These are phyloP conservation scores for Drosophila takahashii DNA, from an alignment of 1,140 invertebrate genomes.

Conservation along the genomic window DNA sequence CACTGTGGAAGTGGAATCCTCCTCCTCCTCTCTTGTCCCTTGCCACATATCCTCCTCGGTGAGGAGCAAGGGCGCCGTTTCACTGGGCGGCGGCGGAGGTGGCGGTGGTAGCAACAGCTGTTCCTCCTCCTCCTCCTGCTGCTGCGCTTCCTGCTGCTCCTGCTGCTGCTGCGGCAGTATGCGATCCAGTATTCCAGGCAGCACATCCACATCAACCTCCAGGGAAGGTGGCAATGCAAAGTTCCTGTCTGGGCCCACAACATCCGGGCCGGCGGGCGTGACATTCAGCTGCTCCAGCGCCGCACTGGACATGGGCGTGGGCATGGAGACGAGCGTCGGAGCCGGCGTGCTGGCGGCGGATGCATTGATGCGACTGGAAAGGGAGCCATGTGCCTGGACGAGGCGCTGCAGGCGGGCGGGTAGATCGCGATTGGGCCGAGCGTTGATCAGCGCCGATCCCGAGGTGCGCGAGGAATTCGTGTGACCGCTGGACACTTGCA, in stretches of 20 bases:
- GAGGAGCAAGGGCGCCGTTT: not conserved
- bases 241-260: not conserved
- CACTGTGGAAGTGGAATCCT: not conserved
- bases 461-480: constrained; percentile 40
- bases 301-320: constrained; percentile 10
- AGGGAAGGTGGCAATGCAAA: constrained; percentile 40
- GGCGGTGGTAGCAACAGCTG: constrained; percentile 13
- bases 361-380: not conserved
- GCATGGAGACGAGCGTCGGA: constrained; percentile 9
- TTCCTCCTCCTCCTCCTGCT: constrained; percentile 2
- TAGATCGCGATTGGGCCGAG: constrained; percentile 48
- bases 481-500: constrained; percentile 2
- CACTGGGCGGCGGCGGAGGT: constrained; percentile 25
- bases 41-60: constrained; percentile 13
- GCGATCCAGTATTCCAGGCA: constrained; percentile 28
- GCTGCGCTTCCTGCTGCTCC: constrained; percentile 16
- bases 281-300: constrained; percentile 6
- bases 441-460: constrained; percentile 4
- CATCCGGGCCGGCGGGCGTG: not conserved
- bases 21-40: not conserved
- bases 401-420: constrained; percentile 51
- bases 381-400: constrained; percentile 19
- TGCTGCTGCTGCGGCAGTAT: constrained; percentile 21
- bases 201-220: constrained; percentile 45
- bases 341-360: not conserved